phyloP scores from a whole-genome alignment of 2,797 vertebrate species.

The Odontamblyopus lacepedii region DNA sequence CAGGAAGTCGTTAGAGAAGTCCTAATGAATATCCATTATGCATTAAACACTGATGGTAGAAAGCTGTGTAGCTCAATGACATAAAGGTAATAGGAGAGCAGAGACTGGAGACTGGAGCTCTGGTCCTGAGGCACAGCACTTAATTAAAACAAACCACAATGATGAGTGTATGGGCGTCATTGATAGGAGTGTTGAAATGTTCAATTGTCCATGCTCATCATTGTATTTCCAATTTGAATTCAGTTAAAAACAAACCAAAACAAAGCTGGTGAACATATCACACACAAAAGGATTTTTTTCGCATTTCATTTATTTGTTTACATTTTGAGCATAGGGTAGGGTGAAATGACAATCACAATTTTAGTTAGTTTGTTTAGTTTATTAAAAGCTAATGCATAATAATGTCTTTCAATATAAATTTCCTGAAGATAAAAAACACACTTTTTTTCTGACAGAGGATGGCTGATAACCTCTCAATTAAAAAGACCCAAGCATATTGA shows the following conservation, averaged over 20 bases:
- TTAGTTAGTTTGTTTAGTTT: no score
- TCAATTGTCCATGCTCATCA: neutral
- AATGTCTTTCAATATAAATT: neutral
- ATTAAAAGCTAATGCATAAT: no score
- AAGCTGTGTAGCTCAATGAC: slow-evolving; percentile 23
- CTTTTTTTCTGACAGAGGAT: neutral
- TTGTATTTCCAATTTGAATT: neutral
- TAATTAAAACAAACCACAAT: slow-evolving; percentile 27
- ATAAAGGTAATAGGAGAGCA: slow-evolving; percentile 12
- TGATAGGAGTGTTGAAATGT: neutral
- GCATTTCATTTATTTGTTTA: no score
- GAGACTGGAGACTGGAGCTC: neutral
- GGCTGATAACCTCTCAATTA: neutral
- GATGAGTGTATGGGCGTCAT: neutral
- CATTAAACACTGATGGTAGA: slow-evolving; percentile 55
- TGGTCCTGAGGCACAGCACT: neutral
- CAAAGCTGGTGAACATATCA: neutral
- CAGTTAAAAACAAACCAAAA: neutral
- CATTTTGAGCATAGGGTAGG: no score
- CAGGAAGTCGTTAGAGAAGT: slow-evolving; percentile 53
- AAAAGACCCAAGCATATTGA: neutral
- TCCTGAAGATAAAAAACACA: neutral
- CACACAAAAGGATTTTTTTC: no score
- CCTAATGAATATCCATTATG: slow-evolving; percentile 57
- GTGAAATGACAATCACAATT: no score